Conservation (phyloP, 2,113 vertebrate species). For the Aepyceros melampus region DNA sequence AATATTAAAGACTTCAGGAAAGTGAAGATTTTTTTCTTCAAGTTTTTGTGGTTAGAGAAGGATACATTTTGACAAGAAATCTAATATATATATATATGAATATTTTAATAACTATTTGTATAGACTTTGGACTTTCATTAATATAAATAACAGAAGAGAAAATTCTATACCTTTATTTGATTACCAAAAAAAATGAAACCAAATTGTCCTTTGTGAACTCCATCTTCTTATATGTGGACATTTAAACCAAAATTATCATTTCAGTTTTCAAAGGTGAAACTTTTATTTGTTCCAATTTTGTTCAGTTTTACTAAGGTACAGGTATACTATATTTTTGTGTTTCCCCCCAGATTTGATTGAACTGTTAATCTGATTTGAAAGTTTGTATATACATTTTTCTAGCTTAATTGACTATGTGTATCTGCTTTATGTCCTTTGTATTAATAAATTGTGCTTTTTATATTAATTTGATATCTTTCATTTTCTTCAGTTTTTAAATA, state of each 20-base stretch:
- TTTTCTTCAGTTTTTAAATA: background rate
- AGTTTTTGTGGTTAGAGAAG: background rate
- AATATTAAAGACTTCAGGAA: background rate
- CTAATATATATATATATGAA: background rate
- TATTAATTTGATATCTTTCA: background rate
- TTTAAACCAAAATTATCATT: background rate
- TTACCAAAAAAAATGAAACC: background rate
- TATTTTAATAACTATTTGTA: background rate
- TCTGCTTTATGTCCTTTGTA: background rate
- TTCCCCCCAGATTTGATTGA: background rate
- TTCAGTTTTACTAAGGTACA: background rate
- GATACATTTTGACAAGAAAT: background rate
- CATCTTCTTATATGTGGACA: background rate
- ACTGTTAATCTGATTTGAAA: background rate
- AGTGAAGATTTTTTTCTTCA: background rate
- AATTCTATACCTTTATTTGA: background rate
- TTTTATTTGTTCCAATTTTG: background rate
- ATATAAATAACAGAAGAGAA: background rate
- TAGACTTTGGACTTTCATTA: background rate
- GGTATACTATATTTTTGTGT: background rate
- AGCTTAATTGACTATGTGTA: background rate
- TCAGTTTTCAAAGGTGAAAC: background rate
- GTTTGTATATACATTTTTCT: background rate
- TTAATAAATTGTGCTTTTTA: conserved; percentile 26
- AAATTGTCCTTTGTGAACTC: background rate